Conservation (phyloP, 53 echinoderm and acorn worm species). For the Holothuria scabra region DNA sequence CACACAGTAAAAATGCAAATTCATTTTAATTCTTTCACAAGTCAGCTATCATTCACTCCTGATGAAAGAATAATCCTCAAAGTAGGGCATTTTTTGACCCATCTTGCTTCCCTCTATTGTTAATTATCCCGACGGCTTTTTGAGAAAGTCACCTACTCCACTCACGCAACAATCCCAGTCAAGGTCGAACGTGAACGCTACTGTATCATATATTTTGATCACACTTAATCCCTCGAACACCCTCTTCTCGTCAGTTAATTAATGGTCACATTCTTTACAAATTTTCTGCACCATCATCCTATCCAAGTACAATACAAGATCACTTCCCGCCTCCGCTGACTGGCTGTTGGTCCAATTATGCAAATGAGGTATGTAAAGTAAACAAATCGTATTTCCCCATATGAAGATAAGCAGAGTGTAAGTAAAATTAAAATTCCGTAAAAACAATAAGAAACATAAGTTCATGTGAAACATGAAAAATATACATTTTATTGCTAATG, state of each 20-base stretch:
- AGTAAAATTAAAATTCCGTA: constrained; percentile 28
- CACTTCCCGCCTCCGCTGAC: constrained; percentile 27
- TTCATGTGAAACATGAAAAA: constrained; percentile 28
- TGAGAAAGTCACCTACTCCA: too few relatives aligned
- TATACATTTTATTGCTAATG: too few relatives aligned
- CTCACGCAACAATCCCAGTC: too few relatives aligned
- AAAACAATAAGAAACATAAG: constrained; percentile 28
- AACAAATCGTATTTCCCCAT: constrained; percentile 16
- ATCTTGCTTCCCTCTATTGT: too few relatives aligned
- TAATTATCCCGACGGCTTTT: too few relatives aligned
- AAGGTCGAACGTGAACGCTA: too few relatives aligned
- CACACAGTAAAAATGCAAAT: too few relatives aligned
- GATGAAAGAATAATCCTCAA: too few relatives aligned
- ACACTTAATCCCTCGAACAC: neutral
- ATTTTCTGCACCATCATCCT: constrained; percentile 15
- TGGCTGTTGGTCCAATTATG: constrained; percentile 47
- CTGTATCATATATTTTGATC: too few relatives aligned
- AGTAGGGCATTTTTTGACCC: too few relatives aligned
- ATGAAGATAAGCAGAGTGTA: neutral
- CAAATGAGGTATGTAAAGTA: constrained; percentile 45
- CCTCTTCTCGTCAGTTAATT: constrained; percentile 14
- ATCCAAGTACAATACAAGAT: constrained; percentile 10
- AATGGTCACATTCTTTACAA: constrained; percentile 43
- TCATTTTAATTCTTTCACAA: too few relatives aligned
- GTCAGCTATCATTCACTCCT: too few relatives aligned